phyloP scores from a whole-genome alignment of 2,797 vertebrate species.

The Rhadinocentrus ornatus region DNA sequence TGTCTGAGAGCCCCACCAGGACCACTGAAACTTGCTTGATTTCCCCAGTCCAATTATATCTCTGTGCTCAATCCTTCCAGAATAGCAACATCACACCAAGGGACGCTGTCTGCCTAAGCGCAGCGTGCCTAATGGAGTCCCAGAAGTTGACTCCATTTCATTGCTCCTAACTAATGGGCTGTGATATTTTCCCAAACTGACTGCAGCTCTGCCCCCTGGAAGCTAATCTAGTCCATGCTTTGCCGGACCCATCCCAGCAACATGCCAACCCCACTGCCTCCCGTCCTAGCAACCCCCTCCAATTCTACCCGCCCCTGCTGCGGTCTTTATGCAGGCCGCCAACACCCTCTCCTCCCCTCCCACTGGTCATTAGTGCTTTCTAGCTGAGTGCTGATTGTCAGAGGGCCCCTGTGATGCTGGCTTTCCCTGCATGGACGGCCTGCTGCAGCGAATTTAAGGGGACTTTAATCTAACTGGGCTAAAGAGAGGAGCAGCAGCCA shows the following conservation, averaged over 20 bases:
- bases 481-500: conserved; percentile 59
- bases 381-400: conserved; percentile 79
- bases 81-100: conserved; percentile 87
- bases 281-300: conserved; percentile 53
- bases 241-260: conserved; percentile 66
- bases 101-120: conserved; percentile 91
- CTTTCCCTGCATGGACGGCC: conserved; percentile 64
- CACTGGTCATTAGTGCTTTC: conserved; percentile 78
- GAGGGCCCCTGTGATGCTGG: conserved; percentile 71
- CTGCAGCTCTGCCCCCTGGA: conserved; percentile 84
- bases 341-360: conserved; percentile 60
- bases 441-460: conserved; percentile 78
- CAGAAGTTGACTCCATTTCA: conserved; percentile 94
- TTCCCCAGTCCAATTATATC: conserved; percentile 98
- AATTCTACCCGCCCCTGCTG: conserved; percentile 59
- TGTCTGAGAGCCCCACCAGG: conserved; percentile 86
- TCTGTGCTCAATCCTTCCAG: conserved; percentile 88
- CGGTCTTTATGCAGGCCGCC: conserved; percentile 60
- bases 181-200: conserved; percentile 91
- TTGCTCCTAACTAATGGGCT: conserved; percentile 94
- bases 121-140: conserved; percentile 92
- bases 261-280: conserved; percentile 62
- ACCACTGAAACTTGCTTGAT: conserved; percentile 92
- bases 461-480: conserved; percentile 80
- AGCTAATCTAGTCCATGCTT: conserved; percentile 82